Conservation (phyloP, 1,140 invertebrate genomes). For the Trinorchestia longiramus region DNA sequence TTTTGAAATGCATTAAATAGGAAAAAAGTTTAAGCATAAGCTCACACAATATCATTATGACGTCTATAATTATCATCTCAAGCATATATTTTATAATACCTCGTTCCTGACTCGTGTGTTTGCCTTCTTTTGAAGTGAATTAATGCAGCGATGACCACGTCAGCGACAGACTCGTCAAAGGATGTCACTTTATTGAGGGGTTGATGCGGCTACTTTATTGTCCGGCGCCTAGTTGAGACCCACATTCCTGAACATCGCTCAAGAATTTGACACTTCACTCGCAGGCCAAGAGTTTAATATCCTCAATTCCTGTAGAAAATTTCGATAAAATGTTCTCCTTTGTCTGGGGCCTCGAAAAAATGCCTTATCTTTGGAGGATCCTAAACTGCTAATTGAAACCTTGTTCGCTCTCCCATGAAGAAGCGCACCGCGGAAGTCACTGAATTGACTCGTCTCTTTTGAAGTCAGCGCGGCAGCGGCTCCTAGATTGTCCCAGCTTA, state of each 20-base stretch:
- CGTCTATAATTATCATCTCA: too few relatives aligned
- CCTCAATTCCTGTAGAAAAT: slow-evolving; percentile 42
- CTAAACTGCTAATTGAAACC: slow-evolving; percentile 36
- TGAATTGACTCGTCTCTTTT: neutral
- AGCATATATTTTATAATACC: too few relatives aligned
- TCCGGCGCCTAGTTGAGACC: neutral
- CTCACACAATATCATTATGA: too few relatives aligned
- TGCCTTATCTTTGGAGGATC: neutral
- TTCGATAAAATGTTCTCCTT: slow-evolving; percentile 41
- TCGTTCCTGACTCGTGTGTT: neutral
- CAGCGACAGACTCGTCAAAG: neutral
- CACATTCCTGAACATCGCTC: neutral
- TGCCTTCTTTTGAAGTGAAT: neutral
- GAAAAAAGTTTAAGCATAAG: too few relatives aligned
- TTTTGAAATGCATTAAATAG: too few relatives aligned
- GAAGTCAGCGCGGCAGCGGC: neutral
- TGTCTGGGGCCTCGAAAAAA: slow-evolving; percentile 18
- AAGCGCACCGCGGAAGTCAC: neutral
- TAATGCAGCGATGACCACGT: neutral
- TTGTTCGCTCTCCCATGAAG: slow-evolving; percentile 48
- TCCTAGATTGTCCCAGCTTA: neutral
- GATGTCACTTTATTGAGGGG: neutral
- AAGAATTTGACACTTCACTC: neutral
- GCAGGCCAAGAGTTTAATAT: slow-evolving; percentile 46
- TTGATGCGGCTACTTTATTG: neutral